A percentile compares a stretch with the other conserved stretches of the same genome.
These are phyloP conservation scores for Diogma glabrata DNA, from an alignment of 2,888 invertebrate genomes.

Conservation along the genomic window DNA sequence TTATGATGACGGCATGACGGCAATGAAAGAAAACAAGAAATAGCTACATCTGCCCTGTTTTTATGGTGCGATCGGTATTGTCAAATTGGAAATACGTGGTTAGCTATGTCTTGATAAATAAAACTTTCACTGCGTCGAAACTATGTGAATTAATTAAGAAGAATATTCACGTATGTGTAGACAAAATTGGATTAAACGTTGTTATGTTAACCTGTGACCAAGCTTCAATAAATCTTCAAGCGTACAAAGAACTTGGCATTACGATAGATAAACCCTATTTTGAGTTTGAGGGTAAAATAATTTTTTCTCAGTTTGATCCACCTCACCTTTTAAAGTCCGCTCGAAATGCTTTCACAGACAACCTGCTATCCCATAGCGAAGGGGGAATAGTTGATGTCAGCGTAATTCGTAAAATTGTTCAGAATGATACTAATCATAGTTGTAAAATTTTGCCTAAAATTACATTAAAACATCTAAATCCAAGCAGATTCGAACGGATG, in stretches of 20 bases:
- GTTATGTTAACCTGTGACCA: neutral
- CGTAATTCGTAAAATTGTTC: neutral
- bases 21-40: neutral
- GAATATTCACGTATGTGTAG: neutral
- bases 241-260: neutral
- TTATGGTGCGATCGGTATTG: neutral
- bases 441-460: neutral
- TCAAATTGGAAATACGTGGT: neutral
- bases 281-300: neutral
- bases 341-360: neutral
- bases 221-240: neutral
- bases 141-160: neutral
- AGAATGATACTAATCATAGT: neutral
- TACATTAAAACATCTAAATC: neutral
- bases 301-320: neutral
- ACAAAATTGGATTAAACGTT: neutral
- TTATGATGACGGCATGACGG: conserved; percentile 1
- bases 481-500: neutral
- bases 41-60: neutral
- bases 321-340: neutral
- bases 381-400: neutral
- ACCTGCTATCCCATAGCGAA: neutral
- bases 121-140: neutral
- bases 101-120: neutral
- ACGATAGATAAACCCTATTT: neutral